Conservation (phyloP, 2,113 vertebrate species). For the Embiotoca jacksoni region DNA sequence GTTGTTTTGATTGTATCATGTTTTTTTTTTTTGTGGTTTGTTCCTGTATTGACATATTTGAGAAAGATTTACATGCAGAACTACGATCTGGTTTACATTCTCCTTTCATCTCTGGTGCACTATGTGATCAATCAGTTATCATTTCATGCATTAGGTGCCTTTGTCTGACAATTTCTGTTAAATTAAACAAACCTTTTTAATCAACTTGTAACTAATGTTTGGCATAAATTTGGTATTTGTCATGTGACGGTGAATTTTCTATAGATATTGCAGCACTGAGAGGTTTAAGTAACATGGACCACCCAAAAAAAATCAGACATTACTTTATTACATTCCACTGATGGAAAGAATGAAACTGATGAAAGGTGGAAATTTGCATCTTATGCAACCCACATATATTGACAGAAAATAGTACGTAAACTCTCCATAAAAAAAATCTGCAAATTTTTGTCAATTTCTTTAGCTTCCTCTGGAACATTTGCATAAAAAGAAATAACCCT, state of each 20-base stretch:
- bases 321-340: background rate
- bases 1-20: constrained; percentile 39
- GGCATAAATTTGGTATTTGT: background rate
- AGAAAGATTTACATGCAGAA: constrained; percentile 50
- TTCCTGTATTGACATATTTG: constrained; percentile 45
- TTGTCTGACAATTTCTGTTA: constrained; percentile 75
- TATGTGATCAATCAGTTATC: constrained; percentile 61
- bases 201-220: constrained; percentile 13
- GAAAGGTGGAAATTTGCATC: background rate
- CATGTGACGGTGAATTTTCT: background rate
- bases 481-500: background rate
- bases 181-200: constrained; percentile 80
- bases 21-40: constrained; percentile 17
- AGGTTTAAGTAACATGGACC: background rate
- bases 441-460: constrained; percentile 1
- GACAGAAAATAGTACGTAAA: background rate
- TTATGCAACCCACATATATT: background rate
- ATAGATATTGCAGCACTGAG: background rate
- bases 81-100: constrained; percentile 64
- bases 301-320: background rate
- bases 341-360: background rate
- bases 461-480: background rate
- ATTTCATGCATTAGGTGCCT: constrained; percentile 73
- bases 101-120: constrained; percentile 55
- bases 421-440: background rate